A percentile compares a stretch with the other conserved stretches of the same genome.
phyloP scores from a whole-genome alignment of 2,888 invertebrate genomes.

The Asteroscopus sphinx region DNA sequence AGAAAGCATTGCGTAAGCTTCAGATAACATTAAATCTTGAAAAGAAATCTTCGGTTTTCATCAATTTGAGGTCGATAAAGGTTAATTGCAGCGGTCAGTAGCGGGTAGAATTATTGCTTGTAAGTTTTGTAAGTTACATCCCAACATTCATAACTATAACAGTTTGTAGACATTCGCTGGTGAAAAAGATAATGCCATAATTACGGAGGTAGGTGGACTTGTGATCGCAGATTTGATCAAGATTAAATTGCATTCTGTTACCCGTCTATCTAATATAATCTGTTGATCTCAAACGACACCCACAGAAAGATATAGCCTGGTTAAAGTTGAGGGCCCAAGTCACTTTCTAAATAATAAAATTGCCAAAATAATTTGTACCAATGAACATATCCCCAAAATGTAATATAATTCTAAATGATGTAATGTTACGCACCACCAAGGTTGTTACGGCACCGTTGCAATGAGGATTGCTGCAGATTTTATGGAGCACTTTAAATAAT shows the following conservation, averaged over 20 bases:
- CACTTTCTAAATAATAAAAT: too few species aligned
- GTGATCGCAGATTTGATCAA: constrained; percentile 7
- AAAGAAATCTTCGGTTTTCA: constrained; percentile 44
- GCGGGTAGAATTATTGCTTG: constrained; percentile 40
- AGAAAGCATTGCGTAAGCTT: constrained; percentile 38
- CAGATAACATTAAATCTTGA: constrained; percentile 33
- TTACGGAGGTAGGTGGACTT: neutral
- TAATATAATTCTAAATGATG: constrained; percentile 14
- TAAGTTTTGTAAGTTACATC: constrained; percentile 32
- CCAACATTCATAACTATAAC: constrained; percentile 39
- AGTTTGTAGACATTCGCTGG: constrained; percentile 16
- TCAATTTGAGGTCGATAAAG: constrained; percentile 42
- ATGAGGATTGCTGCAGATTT: constrained; percentile 29
- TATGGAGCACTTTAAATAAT: constrained; percentile 31
- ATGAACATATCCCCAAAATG: constrained; percentile 4
- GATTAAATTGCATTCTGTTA: neutral
- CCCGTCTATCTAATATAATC: neutral
- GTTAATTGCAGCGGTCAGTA: constrained; percentile 45
- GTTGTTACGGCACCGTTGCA: constrained; percentile 16
- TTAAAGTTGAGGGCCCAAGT: neutral
- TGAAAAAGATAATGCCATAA: constrained; percentile 5
- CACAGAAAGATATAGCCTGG: neutral
- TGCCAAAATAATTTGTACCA: constrained; percentile 2
- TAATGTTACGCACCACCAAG: constrained; percentile 29
- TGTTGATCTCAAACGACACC: constrained; percentile 5